A percentile compares a stretch with the other conserved stretches of the same genome.
phyloP scores from a whole-genome alignment of 2,888 invertebrate species.

The Pseudococcus jackbeardsleyi region DNA sequence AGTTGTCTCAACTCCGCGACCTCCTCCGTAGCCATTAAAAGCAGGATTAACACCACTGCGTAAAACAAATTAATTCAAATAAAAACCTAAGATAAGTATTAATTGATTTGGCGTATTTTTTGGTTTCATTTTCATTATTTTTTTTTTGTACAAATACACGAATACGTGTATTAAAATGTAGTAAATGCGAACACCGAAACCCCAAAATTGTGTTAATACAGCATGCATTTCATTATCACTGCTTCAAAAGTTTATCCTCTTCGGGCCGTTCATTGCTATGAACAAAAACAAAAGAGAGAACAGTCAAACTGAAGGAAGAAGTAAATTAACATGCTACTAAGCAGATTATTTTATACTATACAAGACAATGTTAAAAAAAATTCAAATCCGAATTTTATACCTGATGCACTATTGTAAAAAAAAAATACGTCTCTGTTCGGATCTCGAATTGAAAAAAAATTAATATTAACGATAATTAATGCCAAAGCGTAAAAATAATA shows the following conservation, averaged over 20 bases:
- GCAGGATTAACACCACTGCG: conserved; percentile 39
- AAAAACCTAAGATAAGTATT: conserved; percentile 40
- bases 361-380: background rate
- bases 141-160: conserved; percentile 37
- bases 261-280: conserved; percentile 64
- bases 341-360: conserved; percentile 34
- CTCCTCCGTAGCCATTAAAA: conserved; percentile 57
- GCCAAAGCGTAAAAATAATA: background rate
- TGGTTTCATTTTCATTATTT: conserved; percentile 11
- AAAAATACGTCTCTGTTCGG: background rate
- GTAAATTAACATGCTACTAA: conserved; percentile 52
- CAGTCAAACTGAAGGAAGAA: conserved; percentile 58
- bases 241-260: conserved; percentile 65
- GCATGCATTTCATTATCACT: conserved; percentile 62
- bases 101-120: conserved; percentile 25
- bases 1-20: conserved; percentile 53
- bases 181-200: conserved; percentile 60
- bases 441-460: background rate
- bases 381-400: conserved; percentile 31
- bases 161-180: background rate
- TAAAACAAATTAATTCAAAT: conserved; percentile 49
- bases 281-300: conserved; percentile 61
- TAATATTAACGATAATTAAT: background rate
- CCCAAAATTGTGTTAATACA: conserved; percentile 60
- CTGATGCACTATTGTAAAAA: background rate